Percentiles rank a stretch among this genome's conserved stretches.
Conservation (phyloP, 35 echinoderm and acorn worm genomes). For the Amphiura filiformis region DNA sequence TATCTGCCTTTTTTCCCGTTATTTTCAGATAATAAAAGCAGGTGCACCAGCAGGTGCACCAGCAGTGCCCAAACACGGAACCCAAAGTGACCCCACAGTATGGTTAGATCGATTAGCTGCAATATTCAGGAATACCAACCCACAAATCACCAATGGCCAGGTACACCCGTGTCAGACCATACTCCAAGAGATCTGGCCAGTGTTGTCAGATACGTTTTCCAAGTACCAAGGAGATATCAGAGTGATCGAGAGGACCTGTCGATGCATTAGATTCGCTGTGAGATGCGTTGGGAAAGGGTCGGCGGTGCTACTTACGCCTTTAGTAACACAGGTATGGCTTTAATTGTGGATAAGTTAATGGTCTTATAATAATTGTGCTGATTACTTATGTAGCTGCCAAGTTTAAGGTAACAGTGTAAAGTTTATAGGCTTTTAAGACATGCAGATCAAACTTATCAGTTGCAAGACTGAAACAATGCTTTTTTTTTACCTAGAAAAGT, state of each 20-base stretch:
- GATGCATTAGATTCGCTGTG: constrained; percentile 90
- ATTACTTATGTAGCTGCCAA: too few relatives aligned
- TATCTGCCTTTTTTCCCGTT: neutral
- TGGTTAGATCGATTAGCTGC: constrained; percentile 95
- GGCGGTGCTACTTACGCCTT: constrained; percentile 55
- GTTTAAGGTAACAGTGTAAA: too few relatives aligned
- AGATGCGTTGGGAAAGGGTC: constrained; percentile 80
- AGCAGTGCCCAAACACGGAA: neutral
- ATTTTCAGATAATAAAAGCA: too few relatives aligned
- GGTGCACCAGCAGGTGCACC: too few relatives aligned
- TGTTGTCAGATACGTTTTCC: constrained; percentile 66
- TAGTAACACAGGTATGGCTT: constrained; percentile 78
- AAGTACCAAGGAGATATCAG: constrained; percentile 84
- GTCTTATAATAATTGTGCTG: too few relatives aligned
- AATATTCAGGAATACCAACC: constrained; percentile 96
- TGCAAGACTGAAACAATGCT: too few relatives aligned
- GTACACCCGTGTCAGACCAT: constrained; percentile 76
- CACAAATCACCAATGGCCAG: constrained; percentile 73
- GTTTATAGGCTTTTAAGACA: too few relatives aligned
- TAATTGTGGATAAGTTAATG: too few relatives aligned
- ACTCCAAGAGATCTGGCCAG: constrained; percentile 85
- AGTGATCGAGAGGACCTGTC: constrained; percentile 91
- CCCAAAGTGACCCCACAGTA: constrained; percentile 51
- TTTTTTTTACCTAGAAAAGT: too few relatives aligned
- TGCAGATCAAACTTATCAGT: too few relatives aligned